Conservation (phyloP, 2,113 vertebrate genomes). For the Dromaius novaehollandiae region DNA sequence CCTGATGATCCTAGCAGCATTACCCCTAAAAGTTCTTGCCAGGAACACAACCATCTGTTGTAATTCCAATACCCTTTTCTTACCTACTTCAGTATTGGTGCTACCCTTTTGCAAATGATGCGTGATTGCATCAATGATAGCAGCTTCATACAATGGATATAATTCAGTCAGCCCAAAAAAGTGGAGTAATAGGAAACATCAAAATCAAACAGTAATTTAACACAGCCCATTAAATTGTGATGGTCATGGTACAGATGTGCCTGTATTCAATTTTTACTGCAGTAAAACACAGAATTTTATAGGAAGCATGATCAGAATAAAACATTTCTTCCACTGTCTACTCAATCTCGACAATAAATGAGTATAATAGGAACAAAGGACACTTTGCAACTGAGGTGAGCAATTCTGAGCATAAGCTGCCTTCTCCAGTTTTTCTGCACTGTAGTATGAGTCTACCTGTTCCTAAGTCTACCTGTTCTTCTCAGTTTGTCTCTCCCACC, state of each 20-base stretch:
- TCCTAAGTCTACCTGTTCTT: not conserved
- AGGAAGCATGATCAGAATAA: not conserved
- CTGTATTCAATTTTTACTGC: not conserved
- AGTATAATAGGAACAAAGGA: not conserved
- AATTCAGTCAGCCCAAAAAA: not conserved
- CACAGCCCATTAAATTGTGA: not conserved
- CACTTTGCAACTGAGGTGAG: not conserved
- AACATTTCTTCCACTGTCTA: not conserved
- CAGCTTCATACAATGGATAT: not conserved
- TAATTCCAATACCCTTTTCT: not conserved
- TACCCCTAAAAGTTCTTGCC: not conserved
- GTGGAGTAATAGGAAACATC: not conserved
- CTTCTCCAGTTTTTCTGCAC: not conserved
- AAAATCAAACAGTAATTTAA: conserved; percentile 6
- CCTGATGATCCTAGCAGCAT: not conserved
- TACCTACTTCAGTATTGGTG: not conserved
- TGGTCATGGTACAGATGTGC: not conserved
- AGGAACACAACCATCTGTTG: conserved; percentile 48
- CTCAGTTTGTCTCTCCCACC: not conserved
- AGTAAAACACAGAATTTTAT: not conserved
- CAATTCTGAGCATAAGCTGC: not conserved
- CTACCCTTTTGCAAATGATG: not conserved
- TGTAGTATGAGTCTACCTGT: not conserved
- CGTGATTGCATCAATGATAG: not conserved
- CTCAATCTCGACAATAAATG: not conserved